Evolutionary conservation across 2,113 vertebrate genomes (phyloP).

Genomic region (Dicrurus megarhynchus): DNA sequence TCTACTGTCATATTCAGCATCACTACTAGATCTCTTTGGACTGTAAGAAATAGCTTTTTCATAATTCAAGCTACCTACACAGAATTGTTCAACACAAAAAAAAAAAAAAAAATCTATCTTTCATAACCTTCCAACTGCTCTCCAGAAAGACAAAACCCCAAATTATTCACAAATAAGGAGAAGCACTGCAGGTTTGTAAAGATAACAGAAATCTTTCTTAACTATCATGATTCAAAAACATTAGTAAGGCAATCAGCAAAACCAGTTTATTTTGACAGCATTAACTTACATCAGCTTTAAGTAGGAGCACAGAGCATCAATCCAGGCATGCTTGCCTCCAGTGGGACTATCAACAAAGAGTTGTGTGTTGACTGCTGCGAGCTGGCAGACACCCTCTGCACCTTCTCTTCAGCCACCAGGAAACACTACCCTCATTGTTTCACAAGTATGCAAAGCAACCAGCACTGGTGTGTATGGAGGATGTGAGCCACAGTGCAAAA

Average conservation of each 20-base stretch:
- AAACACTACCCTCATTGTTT: conserved; percentile 37
- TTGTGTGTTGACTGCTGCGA: not conserved
- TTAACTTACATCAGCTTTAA: not conserved
- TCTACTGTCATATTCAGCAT: not conserved
- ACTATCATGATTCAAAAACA: not conserved
- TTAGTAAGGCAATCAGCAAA: not conserved
- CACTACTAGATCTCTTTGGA: not conserved
- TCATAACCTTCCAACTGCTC: not conserved
- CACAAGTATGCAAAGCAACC: not conserved
- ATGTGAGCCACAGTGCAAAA: not conserved
- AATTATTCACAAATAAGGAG: not conserved
- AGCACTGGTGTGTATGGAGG: not conserved
- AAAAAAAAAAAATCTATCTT: not conserved
- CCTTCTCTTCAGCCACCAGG: conserved; percentile 6
- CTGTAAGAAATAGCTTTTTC: not conserved
- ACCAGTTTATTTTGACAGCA: not conserved
- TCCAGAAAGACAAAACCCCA: not conserved
- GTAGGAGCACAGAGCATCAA: not conserved
- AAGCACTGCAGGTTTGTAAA: not conserved
- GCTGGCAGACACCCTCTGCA: conserved; percentile 42
- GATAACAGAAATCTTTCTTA: not conserved
- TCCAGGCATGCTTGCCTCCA: not conserved
- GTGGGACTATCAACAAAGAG: conserved; percentile 33
- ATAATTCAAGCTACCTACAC: not conserved
- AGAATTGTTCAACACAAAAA: not conserved